Evolutionary conservation across 35 echinoderm and acorn worm genomes (phyloP), one percentile per base, ranked within the genome.

Genomic region (Holothuria glaberrima): DNA sequence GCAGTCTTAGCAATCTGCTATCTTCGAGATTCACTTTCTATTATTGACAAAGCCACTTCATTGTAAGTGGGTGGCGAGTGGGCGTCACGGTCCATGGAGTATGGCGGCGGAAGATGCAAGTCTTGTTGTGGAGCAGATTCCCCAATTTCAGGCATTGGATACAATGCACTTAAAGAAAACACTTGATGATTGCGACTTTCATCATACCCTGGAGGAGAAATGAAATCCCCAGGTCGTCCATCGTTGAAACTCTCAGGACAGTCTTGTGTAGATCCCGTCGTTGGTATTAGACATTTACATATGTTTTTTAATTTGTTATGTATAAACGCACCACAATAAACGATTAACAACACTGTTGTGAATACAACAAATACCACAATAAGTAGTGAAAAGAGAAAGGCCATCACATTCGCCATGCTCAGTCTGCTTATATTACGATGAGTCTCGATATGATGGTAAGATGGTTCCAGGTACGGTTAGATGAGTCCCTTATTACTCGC

Each of bases 151-250:
- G 35, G 74, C 9, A 78, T 41, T n/a, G 74, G 74, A 84, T 84
- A 84, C 57, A 84, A 62, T 60, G 31, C 12, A 61, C 59, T 63
- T 14, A 84, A 58, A 14, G 22, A 30, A 33, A 58, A 84, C 2
- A 84, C 80, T 19, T 46, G 54, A 61, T 84, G 80, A 5, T 48
- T 58, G 14, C 28, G 57, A 32, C 80, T 84, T 48, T 84, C 80
- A 22, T 58, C 28, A 33, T 84, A 84, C 26, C 33, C 30, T 27
- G 80, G 80, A 28, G 80, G 80, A 54, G 80, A 35, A 62, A 58
- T 78, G 36, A 48, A 26, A 48, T 78, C 74, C 6, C 74, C 38
- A 38, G 71, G 41, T 36, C 31, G 41, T 5, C 12, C 33, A 41
- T 35, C 41, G 21, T 41, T 75, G 9, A 27, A 27, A 6, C 66